Evolutionary conservation across 2,797 vertebrate species (phyloP), one percentile per base, ranked within the genome.

Genomic region (Hozukius guyotensis): DNA sequence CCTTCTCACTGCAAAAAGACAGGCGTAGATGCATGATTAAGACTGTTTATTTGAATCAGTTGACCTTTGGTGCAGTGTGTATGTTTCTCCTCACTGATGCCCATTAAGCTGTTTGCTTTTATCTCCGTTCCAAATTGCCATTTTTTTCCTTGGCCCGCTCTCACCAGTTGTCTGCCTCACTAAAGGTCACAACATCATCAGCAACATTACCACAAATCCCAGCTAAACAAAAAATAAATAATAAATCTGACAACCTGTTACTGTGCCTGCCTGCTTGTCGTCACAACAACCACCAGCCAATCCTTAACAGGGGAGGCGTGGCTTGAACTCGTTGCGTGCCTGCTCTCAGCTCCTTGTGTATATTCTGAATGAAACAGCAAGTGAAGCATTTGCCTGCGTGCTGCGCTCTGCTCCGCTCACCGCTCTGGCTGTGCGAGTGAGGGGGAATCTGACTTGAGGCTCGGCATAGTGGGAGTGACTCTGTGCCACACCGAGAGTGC

Each of bases 331-430:
- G 22, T 83, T 83, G 93, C 89, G 73, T 93, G 93, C 87, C 88
- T 89, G 91, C 88, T 86, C 90, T 76, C 82, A n/a, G 78, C 86
- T 85, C 64, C 84, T 84, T 75, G 90, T 91, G 89, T 93, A 92
- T 94, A 97, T 97, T 97, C 95, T 97, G 94, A 97, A 97, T 97
- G 97, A 96, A 96, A 93, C 92, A 49, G 92, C 92, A 72, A 88
- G 90, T 87, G 85, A 88, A 88, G 84, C 87, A 84, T 92, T 89
- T 85, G 90, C 77, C 85, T 90, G 84, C 68, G 27, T 86, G 86
- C 86, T 34, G 74, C 57, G 81, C 89, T 68, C 65, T 55, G 85
- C 86, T 85, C 60, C 8, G 73, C 80, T 81, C 86, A 6, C 52
- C 10, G 73, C 80, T 81, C 86, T 85, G 76, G 77, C 85, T 81